Base-by-base conservation (phyloP, 2,888 invertebrate species). In the Halictus ligatus region DNA sequence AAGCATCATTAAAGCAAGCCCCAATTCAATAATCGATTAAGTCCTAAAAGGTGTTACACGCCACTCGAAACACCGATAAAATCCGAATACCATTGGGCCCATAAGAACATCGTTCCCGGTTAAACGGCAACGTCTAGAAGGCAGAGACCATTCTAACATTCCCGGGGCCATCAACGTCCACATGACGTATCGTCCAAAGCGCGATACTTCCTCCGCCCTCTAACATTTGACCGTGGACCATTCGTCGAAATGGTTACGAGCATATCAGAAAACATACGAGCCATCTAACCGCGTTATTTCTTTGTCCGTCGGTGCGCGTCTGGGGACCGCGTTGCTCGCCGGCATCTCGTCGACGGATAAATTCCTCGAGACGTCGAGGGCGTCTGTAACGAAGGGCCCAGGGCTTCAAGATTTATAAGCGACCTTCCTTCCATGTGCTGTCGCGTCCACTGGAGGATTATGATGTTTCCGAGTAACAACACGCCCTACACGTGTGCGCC, bases 381-480 rank as follows among this genome's bases (percentile, higher is more conserved):
- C 79, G 89, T 89, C 79, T 12, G 84, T 81, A 85, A 85, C 87
- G 89, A 85, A 88, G 89, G 85, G 80, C 80, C 80, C 83, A 54
- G 21, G 29, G 5, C 29, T 75, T 25, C 69, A 78, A 91, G 91
- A 91, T 91, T 91, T 91, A 91, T 90, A 90, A 78, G 77, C 83
- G 81, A 82, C 83, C 88, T 84, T 88, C 80, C 82, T 67, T 78
- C 87, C 87, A 87, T 89, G 83, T 87, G 85, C 43, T 74, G 73
- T 25, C 64, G 50, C 71, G 71, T 79, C 79, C 76, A 80, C n/a
- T 78, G 73, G 69, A 78, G 91, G 93, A 93, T 93, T 94, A 94
- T 93, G 93, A 93, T 91, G 91, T 93, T 93, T 94, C 93, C 91
- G 74, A 93, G 93, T 92, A 93, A 91, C 88, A 87, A 86, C 89